Conservation (phyloP, 2,113 vertebrate genomes). For the Clupea harengus region DNA sequence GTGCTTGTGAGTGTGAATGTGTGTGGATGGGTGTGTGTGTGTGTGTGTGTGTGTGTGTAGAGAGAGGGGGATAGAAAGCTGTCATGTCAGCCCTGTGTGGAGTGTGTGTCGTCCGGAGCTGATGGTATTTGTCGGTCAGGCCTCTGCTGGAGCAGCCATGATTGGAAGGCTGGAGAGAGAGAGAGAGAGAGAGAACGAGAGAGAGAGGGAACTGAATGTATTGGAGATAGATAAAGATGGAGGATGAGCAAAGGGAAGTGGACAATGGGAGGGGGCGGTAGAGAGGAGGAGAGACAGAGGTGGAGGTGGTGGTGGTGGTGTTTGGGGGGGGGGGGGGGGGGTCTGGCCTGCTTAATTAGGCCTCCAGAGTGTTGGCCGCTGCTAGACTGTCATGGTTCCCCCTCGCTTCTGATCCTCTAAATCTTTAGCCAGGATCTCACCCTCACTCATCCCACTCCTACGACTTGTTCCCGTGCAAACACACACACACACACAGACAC, state of each 20-base stretch:
- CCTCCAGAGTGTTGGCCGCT: conserved; percentile 36
- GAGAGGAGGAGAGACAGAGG: not conserved
- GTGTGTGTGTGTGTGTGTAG: not conserved
- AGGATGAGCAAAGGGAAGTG: too few species aligned
- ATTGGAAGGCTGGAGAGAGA: not conserved
- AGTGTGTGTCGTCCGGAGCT: not conserved
- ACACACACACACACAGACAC: not conserved
- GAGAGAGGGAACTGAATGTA: not conserved
- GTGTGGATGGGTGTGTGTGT: not conserved
- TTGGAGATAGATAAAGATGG: not conserved
- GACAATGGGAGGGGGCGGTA: not conserved
- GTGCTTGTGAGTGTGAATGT: conserved; percentile 24
- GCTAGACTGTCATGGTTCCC: conserved; percentile 14
- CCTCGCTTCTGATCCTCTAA: conserved; percentile 32
- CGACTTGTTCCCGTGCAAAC: not conserved
- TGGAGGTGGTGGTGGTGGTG: not conserved
- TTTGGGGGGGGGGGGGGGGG: not conserved
- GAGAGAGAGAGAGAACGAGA: not conserved
- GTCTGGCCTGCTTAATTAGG: conserved; percentile 39
- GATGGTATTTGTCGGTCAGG: not conserved
- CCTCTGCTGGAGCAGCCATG: not conserved
- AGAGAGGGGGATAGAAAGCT: not conserved
- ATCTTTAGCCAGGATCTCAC: conserved; percentile 35
- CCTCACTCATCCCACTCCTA: not conserved
- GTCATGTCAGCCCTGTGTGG: not conserved